Evolutionary conservation across 2,888 invertebrate species (phyloP).

Genomic region (Eledona agricola): DNA sequence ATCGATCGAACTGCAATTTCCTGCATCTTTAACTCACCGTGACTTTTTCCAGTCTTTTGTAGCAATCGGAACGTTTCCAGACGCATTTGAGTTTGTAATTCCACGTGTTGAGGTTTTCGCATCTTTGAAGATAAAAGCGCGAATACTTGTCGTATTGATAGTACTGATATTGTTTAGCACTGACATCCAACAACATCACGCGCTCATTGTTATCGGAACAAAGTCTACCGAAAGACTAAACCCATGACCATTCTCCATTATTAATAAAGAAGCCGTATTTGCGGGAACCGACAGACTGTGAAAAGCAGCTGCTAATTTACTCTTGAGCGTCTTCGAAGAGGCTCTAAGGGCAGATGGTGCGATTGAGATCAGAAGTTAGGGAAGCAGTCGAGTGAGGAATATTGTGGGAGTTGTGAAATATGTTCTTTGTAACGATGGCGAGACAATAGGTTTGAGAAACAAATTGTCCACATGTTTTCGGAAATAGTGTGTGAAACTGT

Average conservation of each 20-base stretch:
- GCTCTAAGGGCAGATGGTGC: constrained; percentile 13
- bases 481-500: no score
- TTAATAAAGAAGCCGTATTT: constrained; percentile 40
- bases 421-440: neutral
- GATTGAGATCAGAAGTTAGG: constrained; percentile 5
- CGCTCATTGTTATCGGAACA: constrained; percentile 41
- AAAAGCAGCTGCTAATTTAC: constrained; percentile 46
- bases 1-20: neutral
- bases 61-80: constrained; percentile 49
- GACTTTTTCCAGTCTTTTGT: constrained; percentile 44
- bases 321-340: constrained; percentile 10
- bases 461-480: no score
- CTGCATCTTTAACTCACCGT: constrained; percentile 44
- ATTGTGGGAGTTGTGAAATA: constrained; percentile 1
- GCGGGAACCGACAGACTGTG: constrained; percentile 46
- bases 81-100: constrained; percentile 54
- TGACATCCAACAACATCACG: constrained; percentile 45
- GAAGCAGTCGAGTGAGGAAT: constrained; percentile 9
- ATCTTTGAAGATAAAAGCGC: constrained; percentile 54
- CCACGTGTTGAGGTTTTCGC: constrained; percentile 54
- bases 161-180: constrained; percentile 42
- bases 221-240: constrained; percentile 43
- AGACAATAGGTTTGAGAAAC: no score
- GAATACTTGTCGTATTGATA: constrained; percentile 51
- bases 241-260: constrained; percentile 34